These are phyloP conservation scores for Dendronephthya gigantea DNA, from an alignment of 64 coral and sea anemone species.

Conservation along the genomic window DNA sequence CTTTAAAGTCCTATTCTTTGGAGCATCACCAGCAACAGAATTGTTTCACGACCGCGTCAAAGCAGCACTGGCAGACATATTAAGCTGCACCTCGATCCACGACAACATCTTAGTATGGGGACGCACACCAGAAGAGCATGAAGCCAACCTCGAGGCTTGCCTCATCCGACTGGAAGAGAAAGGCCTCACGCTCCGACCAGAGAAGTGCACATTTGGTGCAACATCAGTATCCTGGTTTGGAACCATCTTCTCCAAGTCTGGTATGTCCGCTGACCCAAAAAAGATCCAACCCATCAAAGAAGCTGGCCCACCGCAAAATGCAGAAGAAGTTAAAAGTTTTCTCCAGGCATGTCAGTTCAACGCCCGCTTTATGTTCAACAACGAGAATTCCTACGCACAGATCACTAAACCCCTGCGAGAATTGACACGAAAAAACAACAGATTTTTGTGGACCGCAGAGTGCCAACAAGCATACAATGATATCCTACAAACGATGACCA, in stretches of 20 bases:
- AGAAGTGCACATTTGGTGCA: slow-evolving; percentile 18
- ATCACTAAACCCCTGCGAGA: neutral
- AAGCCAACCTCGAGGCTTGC: neutral
- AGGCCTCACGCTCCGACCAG: neutral
- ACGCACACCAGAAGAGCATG: neutral
- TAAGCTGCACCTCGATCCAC: neutral
- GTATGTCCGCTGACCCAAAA: neutral
- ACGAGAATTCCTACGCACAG: neutral
- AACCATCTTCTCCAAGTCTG: slow-evolving; percentile 11
- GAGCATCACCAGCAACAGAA: neutral
- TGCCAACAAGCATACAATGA: neutral
- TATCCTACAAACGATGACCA: neutral
- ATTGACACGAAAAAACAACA: neutral
- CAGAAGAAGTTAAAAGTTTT: neutral
- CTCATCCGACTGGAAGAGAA: neutral
- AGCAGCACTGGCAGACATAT: neutral
- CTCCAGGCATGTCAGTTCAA: neutral
- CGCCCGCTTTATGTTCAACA: neutral
- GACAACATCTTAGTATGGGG: neutral
- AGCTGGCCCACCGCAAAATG: neutral
- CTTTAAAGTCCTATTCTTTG: slow-evolving; percentile 19
- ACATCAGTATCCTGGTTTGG: slow-evolving; percentile 24
- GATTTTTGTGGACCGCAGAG: too few species aligned
- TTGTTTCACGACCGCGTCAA: slow-evolving; percentile 16
- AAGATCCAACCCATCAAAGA: slow-evolving; percentile 2